These are phyloP conservation scores for Lepidurus apus DNA, from an alignment of 1,140 invertebrate species.

Conservation along the genomic window DNA sequence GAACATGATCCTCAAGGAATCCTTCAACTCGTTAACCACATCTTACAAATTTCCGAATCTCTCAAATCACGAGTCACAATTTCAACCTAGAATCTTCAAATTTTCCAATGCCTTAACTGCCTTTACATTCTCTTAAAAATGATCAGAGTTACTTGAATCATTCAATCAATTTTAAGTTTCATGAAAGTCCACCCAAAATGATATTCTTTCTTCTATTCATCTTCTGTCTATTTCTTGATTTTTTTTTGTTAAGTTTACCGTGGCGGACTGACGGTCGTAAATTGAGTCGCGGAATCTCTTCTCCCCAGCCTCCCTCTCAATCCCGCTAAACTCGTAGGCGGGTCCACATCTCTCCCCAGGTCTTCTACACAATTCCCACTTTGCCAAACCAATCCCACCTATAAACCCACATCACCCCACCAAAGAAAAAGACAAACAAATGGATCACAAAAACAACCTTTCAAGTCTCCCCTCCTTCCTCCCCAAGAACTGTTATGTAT, in stretches of 20 bases:
- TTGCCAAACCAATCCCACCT: constrained; percentile 82
- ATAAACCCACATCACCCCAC: background rate
- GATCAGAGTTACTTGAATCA: background rate
- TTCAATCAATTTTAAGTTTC: background rate
- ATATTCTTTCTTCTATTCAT: constrained; percentile 37
- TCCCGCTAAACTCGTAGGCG: constrained; percentile 29
- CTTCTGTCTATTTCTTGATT: no score
- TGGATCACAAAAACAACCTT: background rate
- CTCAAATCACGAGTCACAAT: background rate
- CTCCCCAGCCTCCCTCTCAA: constrained; percentile 53
- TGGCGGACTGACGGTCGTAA: constrained; percentile 73
- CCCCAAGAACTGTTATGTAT: background rate
- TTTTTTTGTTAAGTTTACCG: constrained; percentile 46
- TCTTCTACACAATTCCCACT: constrained; percentile 90
- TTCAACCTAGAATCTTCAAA: background rate
- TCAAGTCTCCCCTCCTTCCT: background rate
- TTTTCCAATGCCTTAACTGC: background rate
- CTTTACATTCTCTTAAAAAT: background rate
- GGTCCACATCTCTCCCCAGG: constrained; percentile 52
- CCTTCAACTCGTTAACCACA: no score
- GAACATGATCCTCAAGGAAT: no score
- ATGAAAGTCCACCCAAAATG: background rate
- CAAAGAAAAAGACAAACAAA: background rate
- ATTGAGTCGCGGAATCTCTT: constrained; percentile 79
- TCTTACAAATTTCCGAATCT: no score